Base-by-base conservation (phyloP, 1,140 invertebrate genomes). In the Orchestia grillus region DNA sequence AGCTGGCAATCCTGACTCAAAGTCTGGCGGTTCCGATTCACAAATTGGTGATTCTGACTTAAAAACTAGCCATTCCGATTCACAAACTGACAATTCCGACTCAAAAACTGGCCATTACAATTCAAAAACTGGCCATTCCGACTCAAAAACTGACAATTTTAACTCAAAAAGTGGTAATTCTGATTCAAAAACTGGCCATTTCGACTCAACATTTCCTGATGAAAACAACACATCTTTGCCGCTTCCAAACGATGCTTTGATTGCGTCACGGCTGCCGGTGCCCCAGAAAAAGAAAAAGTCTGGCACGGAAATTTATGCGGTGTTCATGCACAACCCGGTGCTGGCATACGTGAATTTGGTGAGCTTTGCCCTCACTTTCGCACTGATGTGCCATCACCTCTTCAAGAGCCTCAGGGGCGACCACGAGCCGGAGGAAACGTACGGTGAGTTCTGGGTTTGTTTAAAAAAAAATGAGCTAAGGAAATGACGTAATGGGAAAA, bases 271-370 rank as follows among this genome's bases (percentile, higher is more conserved):
- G 28, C 62, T 77, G 62, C 62, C 11, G 11, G 28, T 23, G 36
- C 62, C 92, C 44, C 45, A 15, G 44, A 3, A 45, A 40, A 44
- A 47, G 16, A 44, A 44, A 44, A 44, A 44, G 6, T 45, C 44
- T 53, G 95, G 41, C 28, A 95, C 45, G 45, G 95, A 96, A 47
- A 87, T 95, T 4, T 96, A 44, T 88, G 92, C 96, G 0, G 87
- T 96, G 41, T 96, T 96, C 28, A 96, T 96, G 96, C 96, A 96
- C 91, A 97, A 97, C 53, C 96, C 96, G 6, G 95, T 96, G 40
- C 45, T 97, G 87, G 96, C 96, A 23, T 97, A 97, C 91, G 87
- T 96, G 43, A 97, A 97, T 95, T 53, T 97, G 8, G 0, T 57
- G 28, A 90, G 95, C 16, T 96, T 97, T 62, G 44, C 42, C 0